These are phyloP conservation scores for Theodoxus fluviatilis DNA, from an alignment of 2,888 invertebrate species.

Conservation along the genomic window DNA sequence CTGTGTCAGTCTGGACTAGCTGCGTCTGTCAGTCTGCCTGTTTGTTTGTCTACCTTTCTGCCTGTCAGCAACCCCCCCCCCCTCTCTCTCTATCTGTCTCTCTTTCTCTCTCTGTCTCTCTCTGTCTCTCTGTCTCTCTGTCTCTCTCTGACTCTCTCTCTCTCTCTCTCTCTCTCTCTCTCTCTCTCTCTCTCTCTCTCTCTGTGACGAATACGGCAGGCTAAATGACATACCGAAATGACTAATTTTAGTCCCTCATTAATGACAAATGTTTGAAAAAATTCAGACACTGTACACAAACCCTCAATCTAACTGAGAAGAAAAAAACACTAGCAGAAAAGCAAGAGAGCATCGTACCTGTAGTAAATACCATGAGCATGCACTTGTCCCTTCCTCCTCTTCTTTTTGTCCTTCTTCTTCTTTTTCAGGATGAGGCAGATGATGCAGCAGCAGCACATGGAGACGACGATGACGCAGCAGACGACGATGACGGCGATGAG, in stretches of 20 bases:
- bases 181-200: conserved; percentile 8
- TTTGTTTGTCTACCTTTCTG: no score
- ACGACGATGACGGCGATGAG: conserved; percentile 24
- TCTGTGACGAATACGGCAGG: no score
- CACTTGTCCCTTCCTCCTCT: neutral
- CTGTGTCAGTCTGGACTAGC: no score
- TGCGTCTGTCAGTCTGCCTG: no score
- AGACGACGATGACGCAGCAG: neutral
- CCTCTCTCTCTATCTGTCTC: no score
- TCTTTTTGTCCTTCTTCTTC: conserved; percentile 23
- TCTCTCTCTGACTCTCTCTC: neutral
- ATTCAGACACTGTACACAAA: conserved; percentile 5
- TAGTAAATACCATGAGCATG: neutral
- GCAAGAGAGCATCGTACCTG: neutral
- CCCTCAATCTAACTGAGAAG: neutral
- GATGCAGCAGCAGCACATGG: conserved; percentile 16
- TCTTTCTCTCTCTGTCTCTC: conserved; percentile 18
- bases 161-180: conserved; percentile 4
- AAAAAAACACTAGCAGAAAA: no score
- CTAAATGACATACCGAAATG: no score
- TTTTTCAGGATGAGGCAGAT: conserved; percentile 10
- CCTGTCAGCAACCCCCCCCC: no score
- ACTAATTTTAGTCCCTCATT: no score
- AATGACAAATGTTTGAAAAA: no score
- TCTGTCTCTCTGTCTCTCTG: neutral